These are phyloP conservation scores for Macroteleia sp. DNA, from an alignment of 2,888 invertebrate genomes.

Conservation along the genomic window DNA sequence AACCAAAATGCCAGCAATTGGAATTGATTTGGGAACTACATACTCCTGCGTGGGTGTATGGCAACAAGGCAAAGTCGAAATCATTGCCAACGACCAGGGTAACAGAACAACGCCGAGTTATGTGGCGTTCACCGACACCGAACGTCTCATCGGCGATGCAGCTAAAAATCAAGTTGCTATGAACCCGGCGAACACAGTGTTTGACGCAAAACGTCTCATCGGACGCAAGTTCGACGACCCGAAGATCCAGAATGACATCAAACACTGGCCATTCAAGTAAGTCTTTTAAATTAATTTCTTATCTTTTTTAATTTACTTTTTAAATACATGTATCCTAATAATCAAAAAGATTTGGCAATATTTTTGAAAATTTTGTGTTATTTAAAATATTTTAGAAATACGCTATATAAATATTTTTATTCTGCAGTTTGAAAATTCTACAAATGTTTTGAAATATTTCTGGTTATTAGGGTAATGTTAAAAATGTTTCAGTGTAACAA, in stretches of 20 bases:
- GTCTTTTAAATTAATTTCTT: too few species aligned
- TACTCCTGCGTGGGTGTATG: conserved; percentile 89
- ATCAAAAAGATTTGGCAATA: too few species aligned
- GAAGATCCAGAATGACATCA: conserved; percentile 90
- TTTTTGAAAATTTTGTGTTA: too few species aligned
- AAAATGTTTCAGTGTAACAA: too few species aligned
- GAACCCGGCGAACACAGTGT: conserved; percentile 90
- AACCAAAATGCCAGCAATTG: conserved; percentile 85
- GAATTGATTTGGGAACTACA: conserved; percentile 86
- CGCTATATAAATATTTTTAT: too few species aligned
- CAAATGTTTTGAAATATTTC: too few species aligned
- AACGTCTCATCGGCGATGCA: conserved; percentile 77
- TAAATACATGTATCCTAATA: too few species aligned
- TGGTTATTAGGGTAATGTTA: too few species aligned
- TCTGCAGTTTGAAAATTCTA: too few species aligned
- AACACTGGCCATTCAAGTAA: conserved; percentile 91
- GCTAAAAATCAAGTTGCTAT: conserved; percentile 88
- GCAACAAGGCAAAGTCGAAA: conserved; percentile 93
- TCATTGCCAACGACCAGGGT: conserved; percentile 87
- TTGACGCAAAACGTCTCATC: conserved; percentile 87
- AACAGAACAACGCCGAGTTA: neutral
- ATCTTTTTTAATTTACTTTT: too few species aligned
- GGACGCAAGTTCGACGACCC: conserved; percentile 88
- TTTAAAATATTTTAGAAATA: too few species aligned
- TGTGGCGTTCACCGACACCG: neutral